Base-by-base conservation (phyloP, 2,113 vertebrate genomes). In the Esox niger region DNA sequence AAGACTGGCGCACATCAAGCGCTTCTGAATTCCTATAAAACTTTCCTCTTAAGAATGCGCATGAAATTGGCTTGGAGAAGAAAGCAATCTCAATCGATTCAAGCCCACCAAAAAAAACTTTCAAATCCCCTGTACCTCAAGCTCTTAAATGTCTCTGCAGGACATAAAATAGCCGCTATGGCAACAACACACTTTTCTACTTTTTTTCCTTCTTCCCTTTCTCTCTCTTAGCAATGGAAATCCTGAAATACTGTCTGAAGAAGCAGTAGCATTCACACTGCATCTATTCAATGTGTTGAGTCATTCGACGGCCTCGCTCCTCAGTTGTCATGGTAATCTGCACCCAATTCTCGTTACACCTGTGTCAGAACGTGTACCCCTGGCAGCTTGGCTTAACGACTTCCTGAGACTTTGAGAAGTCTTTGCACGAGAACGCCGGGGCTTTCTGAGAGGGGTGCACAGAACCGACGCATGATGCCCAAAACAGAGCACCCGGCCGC, bases 61-160 rank as follows among this genome's bases (percentile, higher is more conserved):
- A 81, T 86, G 85, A 87, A 89, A 87, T 84, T 86, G 74, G 79
- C 78, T 7, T 68, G 69, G 81, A 82, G 86, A 88, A 86, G 81
- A 84, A 82, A 84, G 78, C 78, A 79, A 79, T 86, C 83, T 83
- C 81, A 81, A 84, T 89, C 74, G 73, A 86, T 82, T 86, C 74
- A 86, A 84, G 38, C 38, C 38, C 38, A n/a, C 38, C 2, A 13
- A 38, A 38, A 38, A 38, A 38, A 83, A 80, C 71, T 73, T 87
- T 85, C 75, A 85, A 84, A 82, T 73, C 77, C 78, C 71, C 68
- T 74, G 70, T 68, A 77, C 79, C 81, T 79, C 59, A 56, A 77
- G 71, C 64, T 86, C 78, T 76, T 76, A 86, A 81, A 84, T 70
- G 71, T 79, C 84, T 86, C 87, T 73, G 67, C n/a, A 66, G 77